Percentiles rank a stretch among this genome's conserved stretches.
Conservation (phyloP, 2,113 vertebrate species). For the Lophius piscatorius region DNA sequence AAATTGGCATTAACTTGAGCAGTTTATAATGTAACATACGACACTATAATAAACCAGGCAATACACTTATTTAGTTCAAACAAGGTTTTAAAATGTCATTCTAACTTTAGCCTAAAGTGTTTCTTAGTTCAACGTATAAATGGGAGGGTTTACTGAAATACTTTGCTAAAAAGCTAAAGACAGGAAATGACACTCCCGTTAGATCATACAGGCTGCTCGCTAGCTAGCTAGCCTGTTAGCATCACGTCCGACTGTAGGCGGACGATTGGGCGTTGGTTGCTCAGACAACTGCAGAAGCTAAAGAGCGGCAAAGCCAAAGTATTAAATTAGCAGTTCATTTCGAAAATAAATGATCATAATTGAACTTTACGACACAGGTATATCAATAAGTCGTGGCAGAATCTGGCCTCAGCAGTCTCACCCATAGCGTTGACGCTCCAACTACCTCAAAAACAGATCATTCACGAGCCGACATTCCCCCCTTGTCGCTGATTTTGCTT, state of each 20-base stretch:
- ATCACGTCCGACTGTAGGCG: conserved; percentile 59
- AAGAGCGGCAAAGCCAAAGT: conserved; percentile 15
- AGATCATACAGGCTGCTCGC: conserved; percentile 44
- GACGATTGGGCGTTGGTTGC: conserved; percentile 79
- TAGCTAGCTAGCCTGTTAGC: conserved; percentile 50
- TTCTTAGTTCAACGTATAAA: background rate
- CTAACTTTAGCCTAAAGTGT: too few species aligned
- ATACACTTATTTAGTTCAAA: too few species aligned
- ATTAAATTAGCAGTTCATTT: background rate
- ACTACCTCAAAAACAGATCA: conserved; percentile 77
- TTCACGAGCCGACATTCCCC: conserved; percentile 81
- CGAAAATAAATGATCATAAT: background rate
- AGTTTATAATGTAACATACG: conserved; percentile 26
- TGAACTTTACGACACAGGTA: background rate
- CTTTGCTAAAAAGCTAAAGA: conserved; percentile 43
- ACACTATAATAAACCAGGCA: conserved; percentile 20
- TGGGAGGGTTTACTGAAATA: conserved; percentile 12
- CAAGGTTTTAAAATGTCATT: too few species aligned
- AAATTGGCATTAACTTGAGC: conserved; percentile 33
- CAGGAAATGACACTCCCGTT: conserved; percentile 75
- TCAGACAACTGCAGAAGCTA: conserved; percentile 66
- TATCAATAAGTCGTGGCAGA: background rate
- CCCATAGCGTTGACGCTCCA: conserved; percentile 81
- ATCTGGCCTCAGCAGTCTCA: conserved; percentile 56
- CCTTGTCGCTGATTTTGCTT: conserved; percentile 48